Base-by-base conservation (phyloP, 2,888 invertebrate species). In the Laothoe populi region DNA sequence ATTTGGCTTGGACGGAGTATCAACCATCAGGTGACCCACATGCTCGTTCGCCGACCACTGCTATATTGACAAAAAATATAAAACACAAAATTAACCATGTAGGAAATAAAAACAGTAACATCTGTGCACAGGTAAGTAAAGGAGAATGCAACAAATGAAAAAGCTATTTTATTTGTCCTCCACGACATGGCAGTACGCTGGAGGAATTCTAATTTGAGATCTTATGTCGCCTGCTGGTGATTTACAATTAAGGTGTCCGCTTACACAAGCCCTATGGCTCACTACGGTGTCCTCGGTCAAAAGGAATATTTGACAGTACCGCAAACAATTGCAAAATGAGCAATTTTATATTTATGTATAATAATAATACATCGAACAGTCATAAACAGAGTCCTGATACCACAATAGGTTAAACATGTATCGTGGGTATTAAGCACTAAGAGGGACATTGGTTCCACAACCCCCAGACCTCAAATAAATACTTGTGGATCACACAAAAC, bases 51-150 rank as follows among this genome's bases (percentile, higher is more conserved):
- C 26, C 26, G 7, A 7, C 4, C 26, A 4, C 26, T 26, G 26
- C 26, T 26, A 26, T 4, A n/a, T n/a, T n/a, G n/a, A n/a, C n/a
- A n/a, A n/a, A n/a, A n/a, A n/a, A n/a, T n/a, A n/a, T n/a, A 31
- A 8, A 31, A 31, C 4, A 26, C 13, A 7, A n/a, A 16, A 19
- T 44, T 44, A 61, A 53, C 40, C 26, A 48, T 46, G 64, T 64
- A 69, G 66, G 68, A 66, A 69, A 73, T 73, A 65, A 69, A 73
- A 71, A 67, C 69, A 70, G 66, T 64, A 42, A 16, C 42, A 42
- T 42, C 16, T 42, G 42, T 69, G 70, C 70, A 70, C 66, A 60
- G 45, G 42, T 59, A 59, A 65, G 21, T 53, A 53, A 49, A 26
- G 16, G 31, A 31, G n/a, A 16, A 53, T 53, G 49, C 19, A 19